Evolutionary conservation across 1,140 invertebrate genomes (phyloP).

Genomic region (Bilobella aurantiaca): DNA sequence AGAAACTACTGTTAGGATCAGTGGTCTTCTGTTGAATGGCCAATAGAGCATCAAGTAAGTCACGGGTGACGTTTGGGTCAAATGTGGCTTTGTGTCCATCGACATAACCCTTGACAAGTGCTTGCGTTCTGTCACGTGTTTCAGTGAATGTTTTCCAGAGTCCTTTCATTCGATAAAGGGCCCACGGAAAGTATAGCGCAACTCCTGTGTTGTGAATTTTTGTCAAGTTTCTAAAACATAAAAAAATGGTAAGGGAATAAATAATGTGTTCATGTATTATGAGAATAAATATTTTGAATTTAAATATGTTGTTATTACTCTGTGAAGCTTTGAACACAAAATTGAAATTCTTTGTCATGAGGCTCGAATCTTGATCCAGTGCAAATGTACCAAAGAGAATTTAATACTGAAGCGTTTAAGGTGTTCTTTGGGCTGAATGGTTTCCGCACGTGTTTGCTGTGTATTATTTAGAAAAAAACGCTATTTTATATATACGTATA

Average conservation of each 20-base stretch:
- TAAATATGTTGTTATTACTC: conserved; percentile 20
- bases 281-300: neutral
- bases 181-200: conserved; percentile 32
- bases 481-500: neutral
- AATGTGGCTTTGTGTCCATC: conserved; percentile 49
- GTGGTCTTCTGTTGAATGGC: conserved; percentile 49
- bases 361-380: conserved; percentile 30
- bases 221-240: conserved; percentile 26
- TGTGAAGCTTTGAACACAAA: conserved; percentile 29
- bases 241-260: neutral
- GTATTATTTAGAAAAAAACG: neutral
- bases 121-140: conserved; percentile 26
- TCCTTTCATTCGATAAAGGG: conserved; percentile 30
- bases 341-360: conserved; percentile 27
- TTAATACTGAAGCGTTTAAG: conserved; percentile 33
- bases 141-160: conserved; percentile 29
- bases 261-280: no score
- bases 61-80: conserved; percentile 44
- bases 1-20: conserved; percentile 30
- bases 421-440: conserved; percentile 22
- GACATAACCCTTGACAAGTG: conserved; percentile 46
- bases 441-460: conserved; percentile 28
- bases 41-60: conserved; percentile 68
- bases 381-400: conserved; percentile 31
- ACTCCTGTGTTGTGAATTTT: conserved; percentile 23